These are phyloP conservation scores for Leptatherina wallacei DNA, from an alignment of 2,797 vertebrate genomes.

Conservation along the genomic window DNA sequence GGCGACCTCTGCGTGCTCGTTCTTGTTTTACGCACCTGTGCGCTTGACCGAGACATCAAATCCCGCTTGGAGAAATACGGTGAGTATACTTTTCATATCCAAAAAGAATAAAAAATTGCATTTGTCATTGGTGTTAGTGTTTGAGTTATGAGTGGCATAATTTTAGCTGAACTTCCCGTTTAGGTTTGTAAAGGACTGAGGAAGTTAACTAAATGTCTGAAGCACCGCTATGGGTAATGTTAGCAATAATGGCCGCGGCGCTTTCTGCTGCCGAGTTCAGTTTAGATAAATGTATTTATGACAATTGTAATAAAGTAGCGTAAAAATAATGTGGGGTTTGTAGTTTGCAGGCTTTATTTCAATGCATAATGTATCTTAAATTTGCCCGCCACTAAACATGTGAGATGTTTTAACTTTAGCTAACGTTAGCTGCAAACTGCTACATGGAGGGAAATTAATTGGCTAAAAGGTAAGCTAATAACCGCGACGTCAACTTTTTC, in stretches of 20 bases:
- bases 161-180: background rate
- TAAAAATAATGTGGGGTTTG: background rate
- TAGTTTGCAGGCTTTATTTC: background rate
- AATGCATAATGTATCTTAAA: background rate
- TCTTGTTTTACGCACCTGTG: background rate
- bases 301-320: rapidly evolving
- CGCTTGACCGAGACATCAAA: background rate
- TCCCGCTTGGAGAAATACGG: background rate
- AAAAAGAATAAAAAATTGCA: background rate
- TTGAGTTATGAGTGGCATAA: background rate
- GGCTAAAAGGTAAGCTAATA: too few species aligned
- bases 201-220: background rate
- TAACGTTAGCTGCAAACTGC: background rate
- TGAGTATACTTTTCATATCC: rapidly evolving
- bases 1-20: background rate
- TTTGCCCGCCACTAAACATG: background rate
- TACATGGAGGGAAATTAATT: background rate
- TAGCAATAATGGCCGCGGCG: background rate
- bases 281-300: background rate
- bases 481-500: too few species aligned
- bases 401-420: background rate
- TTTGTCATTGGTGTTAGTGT: background rate
- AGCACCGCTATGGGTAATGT: background rate
- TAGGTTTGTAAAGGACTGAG: background rate
- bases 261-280: background rate